A percentile compares a stretch with the other conserved stretches of the same genome.
These are phyloP conservation scores for Amphiduros pacificus DNA, from an alignment of 2,888 invertebrate species.

Conservation along the genomic window DNA sequence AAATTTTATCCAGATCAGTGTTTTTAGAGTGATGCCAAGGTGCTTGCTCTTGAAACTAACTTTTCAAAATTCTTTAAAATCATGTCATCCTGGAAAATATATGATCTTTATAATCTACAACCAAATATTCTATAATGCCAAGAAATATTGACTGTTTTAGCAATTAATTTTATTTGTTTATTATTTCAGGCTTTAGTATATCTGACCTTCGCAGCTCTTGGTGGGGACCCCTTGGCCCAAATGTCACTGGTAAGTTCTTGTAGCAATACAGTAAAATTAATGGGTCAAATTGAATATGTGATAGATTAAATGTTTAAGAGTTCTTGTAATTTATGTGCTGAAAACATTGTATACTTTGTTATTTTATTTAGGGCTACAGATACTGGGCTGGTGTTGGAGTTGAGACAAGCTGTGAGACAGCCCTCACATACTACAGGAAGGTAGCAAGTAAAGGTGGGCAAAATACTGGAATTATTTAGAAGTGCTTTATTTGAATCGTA, in stretches of 20 bases:
- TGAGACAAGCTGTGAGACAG: slow-evolving; percentile 84
- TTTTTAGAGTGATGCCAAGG: too few species aligned
- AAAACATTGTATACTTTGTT: too few species aligned
- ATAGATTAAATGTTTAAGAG: too few species aligned
- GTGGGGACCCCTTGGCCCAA: slow-evolving; percentile 89
- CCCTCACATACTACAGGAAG: slow-evolving; percentile 85
- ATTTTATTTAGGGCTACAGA: slow-evolving; percentile 73
- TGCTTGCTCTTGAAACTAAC: too few species aligned
- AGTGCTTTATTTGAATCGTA: neutral
- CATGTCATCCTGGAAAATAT: too few species aligned
- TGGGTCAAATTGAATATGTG: neutral
- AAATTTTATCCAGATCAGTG: too few species aligned
- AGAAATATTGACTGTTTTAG: too few species aligned
- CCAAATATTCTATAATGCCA: neutral
- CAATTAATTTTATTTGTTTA: too few species aligned
- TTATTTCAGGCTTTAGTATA: slow-evolving; percentile 73
- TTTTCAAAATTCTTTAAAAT: too few species aligned
- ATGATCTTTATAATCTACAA: neutral
- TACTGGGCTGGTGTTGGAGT: slow-evolving; percentile 91
- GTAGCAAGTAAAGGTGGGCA: slow-evolving; percentile 91
- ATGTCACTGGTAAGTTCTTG: slow-evolving; percentile 75
- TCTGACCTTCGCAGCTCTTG: slow-evolving; percentile 87
- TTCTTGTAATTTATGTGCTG: too few species aligned
- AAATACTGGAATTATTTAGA: slow-evolving; percentile 26
- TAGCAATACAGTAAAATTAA: neutral